Evolutionary conservation across 2,888 invertebrate species (phyloP).

Genomic region (Glomeris marginata): DNA sequence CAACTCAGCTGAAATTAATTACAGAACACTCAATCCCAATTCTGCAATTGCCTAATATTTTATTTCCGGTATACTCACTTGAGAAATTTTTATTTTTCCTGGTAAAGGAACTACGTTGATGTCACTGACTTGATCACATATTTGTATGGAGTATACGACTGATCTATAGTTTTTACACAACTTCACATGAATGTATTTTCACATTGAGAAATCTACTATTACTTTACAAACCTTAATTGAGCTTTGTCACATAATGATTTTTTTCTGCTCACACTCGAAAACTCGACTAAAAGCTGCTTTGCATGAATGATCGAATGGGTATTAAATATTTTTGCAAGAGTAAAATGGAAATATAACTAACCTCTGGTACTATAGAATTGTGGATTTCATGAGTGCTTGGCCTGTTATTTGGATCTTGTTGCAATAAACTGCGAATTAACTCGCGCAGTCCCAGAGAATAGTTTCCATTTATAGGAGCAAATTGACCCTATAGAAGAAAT

Average conservation of each 20-base stretch:
- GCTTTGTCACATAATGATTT: not conserved
- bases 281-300: not conserved
- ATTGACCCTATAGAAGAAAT: slow-evolving; percentile 40
- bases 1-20: slow-evolving; percentile 36
- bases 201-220: too few relatives aligned
- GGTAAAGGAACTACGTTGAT: slow-evolving; percentile 35
- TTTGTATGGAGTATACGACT: slow-evolving; percentile 41
- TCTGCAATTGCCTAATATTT: too few relatives aligned
- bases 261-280: not conserved
- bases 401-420: slow-evolving; percentile 43
- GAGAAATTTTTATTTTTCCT: slow-evolving; percentile 36
- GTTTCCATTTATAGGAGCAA: slow-evolving; percentile 45
- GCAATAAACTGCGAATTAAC: slow-evolving; percentile 44
- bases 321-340: not conserved
- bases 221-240: not conserved
- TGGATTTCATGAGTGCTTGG: slow-evolving; percentile 47
- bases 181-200: not conserved
- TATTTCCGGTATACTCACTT: slow-evolving; percentile 23
- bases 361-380: slow-evolving; percentile 37
- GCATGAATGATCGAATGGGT: not conserved
- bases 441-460: slow-evolving; percentile 48
- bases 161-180: slow-evolving; percentile 27
- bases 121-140: slow-evolving; percentile 36
- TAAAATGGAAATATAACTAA: slow-evolving; percentile 19
- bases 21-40: too few relatives aligned